Base-by-base conservation (phyloP, 2,797 vertebrate genomes). In the Crocidura indochinensis region DNA sequence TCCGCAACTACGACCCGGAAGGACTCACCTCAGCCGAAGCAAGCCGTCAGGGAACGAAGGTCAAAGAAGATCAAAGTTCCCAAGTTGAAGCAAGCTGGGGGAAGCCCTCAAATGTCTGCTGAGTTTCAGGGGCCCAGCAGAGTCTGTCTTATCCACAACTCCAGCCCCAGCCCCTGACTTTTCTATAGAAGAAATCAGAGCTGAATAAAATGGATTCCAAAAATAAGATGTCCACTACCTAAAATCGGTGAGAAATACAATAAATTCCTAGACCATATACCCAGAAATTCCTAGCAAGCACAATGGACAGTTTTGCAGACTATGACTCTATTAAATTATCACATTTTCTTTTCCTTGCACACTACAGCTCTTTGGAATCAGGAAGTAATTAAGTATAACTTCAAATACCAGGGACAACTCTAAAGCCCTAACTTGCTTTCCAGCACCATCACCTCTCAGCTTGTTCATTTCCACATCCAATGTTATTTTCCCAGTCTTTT, bases 301-400 rank as follows among this genome's bases (percentile, higher is more conserved):
- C 53, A 60, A 17, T 87, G 44, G 44, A 49, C 49, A 87, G 31
- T 78, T 82, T 94, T 87, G 49, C 22, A 92, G 20, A 67, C 26
- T 72, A 74, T 5, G 74, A 86, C 44, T 91, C 60, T 86, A 56
- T 27, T 91, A 87, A 92, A 91, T 88, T 12, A 27, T 74, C 46
- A 44, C 2, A 86, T 71, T 49, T 79, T 90, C 24, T 84, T 73
- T 47, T 87, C 29, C 60, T n/a, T 90, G 85, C 19, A 81, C 19
- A 22, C 24, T 38, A 64, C 4, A 83, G 38, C 15, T 75, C 38
- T 27, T 68, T 46, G 26, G 71, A 91, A 44, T 80, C 46, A 72
- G 1, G 27, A 84, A 74, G 31, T 92, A 78, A 74, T 0, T 56
- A 9, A 87, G 15, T 80, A 68, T 51, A 26, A 87, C 17, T 60